A percentile compares a stretch with the other conserved stretches of the same genome.
Evolutionary conservation across 2,113 vertebrate species (phyloP).

Genomic region (Pungitius pungitius): DNA sequence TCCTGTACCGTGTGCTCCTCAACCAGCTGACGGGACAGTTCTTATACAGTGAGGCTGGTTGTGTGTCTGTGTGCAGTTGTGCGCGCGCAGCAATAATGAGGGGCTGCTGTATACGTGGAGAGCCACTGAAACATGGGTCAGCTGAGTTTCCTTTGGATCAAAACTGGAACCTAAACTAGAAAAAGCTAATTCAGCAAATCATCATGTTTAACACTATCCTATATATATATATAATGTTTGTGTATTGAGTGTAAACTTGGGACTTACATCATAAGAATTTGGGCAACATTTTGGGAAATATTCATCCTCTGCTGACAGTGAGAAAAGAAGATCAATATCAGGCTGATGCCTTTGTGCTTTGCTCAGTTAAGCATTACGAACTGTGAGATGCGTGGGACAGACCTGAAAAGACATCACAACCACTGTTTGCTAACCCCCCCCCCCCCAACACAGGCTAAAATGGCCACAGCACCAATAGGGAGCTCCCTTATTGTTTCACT

Average conservation of each 20-base stretch:
- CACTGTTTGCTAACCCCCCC: neutral
- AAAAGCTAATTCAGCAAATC: neutral
- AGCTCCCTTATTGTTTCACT: neutral
- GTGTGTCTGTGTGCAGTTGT: neutral
- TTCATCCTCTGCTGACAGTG: neutral
- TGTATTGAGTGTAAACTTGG: neutral
- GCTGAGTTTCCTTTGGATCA: constrained; percentile 1
- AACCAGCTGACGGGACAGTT: constrained; percentile 38
- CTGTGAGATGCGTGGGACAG: no score
- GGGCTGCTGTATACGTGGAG: neutral
- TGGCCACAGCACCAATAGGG: neutral
- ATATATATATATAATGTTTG: neutral
- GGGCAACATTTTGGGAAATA: neutral
- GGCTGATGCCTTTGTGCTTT: neutral
- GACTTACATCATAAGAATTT: neutral
- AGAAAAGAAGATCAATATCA: neutral
- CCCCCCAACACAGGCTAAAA: constrained; percentile 2
- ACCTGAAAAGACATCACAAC: no score
- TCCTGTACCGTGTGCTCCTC: constrained; percentile 26
- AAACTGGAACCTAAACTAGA: constrained; percentile 13
- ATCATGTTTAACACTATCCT: neutral
- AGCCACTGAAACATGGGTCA: constrained; percentile 11
- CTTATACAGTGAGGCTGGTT: constrained; percentile 12
- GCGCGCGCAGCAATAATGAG: constrained; percentile 4
- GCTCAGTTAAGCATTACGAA: no score